A percentile compares a stretch with the other conserved stretches of the same genome.
phyloP scores from a whole-genome alignment of 2,888 invertebrate genomes.

The Drosophila pseudotalamancana region DNA sequence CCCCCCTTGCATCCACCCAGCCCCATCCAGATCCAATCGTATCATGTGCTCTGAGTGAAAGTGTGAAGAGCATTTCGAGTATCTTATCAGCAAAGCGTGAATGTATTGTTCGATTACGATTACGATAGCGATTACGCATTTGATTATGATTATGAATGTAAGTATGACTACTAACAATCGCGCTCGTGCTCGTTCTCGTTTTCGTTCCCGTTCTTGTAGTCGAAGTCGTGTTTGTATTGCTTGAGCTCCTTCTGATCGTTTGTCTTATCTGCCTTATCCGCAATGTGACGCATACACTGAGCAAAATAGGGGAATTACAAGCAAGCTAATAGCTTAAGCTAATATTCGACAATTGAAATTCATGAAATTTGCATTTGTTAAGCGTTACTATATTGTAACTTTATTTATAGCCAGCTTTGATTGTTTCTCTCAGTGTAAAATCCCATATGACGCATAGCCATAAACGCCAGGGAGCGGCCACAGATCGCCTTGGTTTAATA shows the following conservation, averaged over 20 bases:
- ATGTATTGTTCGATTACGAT: slow-evolving; percentile 37
- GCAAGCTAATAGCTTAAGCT: neutral
- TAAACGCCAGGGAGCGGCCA: slow-evolving; percentile 17
- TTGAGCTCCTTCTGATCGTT: slow-evolving; percentile 13
- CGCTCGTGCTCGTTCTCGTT: too few relatives aligned
- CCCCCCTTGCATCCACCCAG: neutral
- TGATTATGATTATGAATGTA: slow-evolving; percentile 1
- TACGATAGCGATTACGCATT: slow-evolving; percentile 13
- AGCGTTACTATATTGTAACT: too few relatives aligned
- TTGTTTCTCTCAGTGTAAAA: slow-evolving; percentile 25
- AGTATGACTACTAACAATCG: neutral
- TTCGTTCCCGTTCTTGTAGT: too few relatives aligned
- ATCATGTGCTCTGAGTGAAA: slow-evolving; percentile 49
- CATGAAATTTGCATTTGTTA: neutral
- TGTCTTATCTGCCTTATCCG: slow-evolving; percentile 31
- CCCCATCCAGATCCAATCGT: neutral
- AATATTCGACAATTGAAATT: neutral
- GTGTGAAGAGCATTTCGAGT: slow-evolving; percentile 60
- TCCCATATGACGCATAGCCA: slow-evolving; percentile 42
- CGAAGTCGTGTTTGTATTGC: neutral
- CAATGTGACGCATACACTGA: slow-evolving; percentile 28
- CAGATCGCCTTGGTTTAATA: slow-evolving; percentile 48
- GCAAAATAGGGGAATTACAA: neutral
- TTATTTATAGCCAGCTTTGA: too few relatives aligned
- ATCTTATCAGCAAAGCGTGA: slow-evolving; percentile 63